These are phyloP conservation scores for Tonatia bakeri DNA, from an alignment of 2,113 vertebrate species.

Conservation along the genomic window DNA sequence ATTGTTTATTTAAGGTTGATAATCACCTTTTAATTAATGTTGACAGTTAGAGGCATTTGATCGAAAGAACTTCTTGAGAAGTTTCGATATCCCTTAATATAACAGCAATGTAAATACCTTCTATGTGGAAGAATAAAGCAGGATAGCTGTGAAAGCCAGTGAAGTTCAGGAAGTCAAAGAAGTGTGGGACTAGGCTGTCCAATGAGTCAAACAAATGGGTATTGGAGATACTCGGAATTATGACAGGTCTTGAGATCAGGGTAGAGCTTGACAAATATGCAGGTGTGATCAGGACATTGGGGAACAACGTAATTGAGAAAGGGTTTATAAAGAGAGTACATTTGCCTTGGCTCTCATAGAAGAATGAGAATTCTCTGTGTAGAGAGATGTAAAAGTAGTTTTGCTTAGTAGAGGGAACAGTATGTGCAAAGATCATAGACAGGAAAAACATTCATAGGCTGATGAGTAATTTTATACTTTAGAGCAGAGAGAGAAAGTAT, in stretches of 20 bases:
- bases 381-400: neutral
- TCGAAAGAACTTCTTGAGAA: neutral
- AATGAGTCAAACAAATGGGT: neutral
- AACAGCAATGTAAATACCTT: neutral
- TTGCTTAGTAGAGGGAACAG: neutral
- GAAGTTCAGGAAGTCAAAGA: neutral
- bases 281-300: neutral
- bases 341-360: neutral
- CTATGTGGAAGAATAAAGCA: neutral
- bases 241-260: neutral
- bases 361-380: neutral
- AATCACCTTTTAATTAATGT: neutral
- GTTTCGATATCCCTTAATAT: neutral
- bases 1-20: neutral
- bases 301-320: neutral
- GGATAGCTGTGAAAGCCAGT: neutral
- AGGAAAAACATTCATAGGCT: neutral
- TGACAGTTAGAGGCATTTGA: neutral
- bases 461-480: neutral
- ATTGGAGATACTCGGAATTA: neutral
- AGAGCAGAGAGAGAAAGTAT: neutral
- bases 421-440: neutral
- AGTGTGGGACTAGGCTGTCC: neutral
- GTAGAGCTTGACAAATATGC: neutral
- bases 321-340: neutral